Conservation (phyloP, 1,140 invertebrate species). For the Pachypeltis micranthus region DNA sequence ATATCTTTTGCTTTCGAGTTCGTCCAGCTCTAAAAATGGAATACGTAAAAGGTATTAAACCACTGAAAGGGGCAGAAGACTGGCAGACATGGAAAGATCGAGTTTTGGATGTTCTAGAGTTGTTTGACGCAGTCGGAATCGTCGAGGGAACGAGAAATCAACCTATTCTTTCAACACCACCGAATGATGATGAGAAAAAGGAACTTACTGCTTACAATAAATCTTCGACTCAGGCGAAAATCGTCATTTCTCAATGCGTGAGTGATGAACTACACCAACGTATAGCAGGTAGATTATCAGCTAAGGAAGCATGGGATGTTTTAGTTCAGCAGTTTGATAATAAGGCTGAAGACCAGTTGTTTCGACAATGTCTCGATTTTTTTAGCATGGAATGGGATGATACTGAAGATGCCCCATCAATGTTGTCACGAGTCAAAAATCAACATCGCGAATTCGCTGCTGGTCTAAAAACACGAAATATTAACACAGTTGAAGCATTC, state of each 20-base stretch:
- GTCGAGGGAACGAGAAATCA: no score
- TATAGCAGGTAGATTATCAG: neutral
- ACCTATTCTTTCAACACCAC: neutral
- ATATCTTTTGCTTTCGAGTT: no score
- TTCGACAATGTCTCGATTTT: conserved; percentile 18
- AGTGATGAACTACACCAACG: conserved; percentile 5
- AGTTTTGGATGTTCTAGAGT: no score
- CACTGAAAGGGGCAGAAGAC: no score
- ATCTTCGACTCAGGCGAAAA: neutral
- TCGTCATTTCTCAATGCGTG: neutral
- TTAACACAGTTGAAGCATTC: conserved; percentile 16
- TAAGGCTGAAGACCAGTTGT: neutral
- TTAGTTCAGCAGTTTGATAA: neutral
- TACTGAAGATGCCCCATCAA: no score
- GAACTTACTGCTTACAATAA: neutral
- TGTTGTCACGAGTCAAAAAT: no score
- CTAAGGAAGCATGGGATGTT: neutral
- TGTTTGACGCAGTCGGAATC: no score
- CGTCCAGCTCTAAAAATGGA: no score
- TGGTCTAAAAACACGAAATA: conserved; percentile 11
- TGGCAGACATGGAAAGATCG: neutral
- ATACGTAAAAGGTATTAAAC: no score
- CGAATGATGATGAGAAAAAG: neutral
- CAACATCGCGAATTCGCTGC: no score
- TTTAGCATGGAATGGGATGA: conserved; percentile 18